Conservation (phyloP, 1,140 invertebrate genomes). For the Formica exsecta region DNA sequence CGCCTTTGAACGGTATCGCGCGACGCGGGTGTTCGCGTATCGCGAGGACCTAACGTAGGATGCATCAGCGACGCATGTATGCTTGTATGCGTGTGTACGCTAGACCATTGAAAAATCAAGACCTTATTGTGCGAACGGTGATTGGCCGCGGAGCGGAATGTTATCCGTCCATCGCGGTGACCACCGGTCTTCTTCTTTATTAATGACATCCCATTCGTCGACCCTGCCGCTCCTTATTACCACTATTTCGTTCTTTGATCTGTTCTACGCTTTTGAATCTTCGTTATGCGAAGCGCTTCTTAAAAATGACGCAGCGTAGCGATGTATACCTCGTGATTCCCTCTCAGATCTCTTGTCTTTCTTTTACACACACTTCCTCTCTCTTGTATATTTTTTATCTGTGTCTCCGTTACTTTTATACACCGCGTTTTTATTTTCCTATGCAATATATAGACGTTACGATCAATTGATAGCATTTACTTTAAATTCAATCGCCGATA, state of each 20-base stretch:
- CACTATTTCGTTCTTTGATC: conserved; percentile 22
- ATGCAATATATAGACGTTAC: conserved; percentile 6
- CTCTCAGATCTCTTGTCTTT: neutral
- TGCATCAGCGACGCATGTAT: neutral
- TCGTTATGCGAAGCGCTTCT: conserved; percentile 12
- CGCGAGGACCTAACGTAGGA: conserved; percentile 7
- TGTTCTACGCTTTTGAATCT: conserved; percentile 23
- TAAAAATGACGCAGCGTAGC: neutral
- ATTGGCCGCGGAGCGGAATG: conserved; percentile 22
- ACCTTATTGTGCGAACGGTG: conserved; percentile 46
- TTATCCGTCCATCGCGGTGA: conserved; percentile 30
- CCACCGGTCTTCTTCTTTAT: conserved; percentile 48
- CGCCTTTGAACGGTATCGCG: conserved; percentile 37
- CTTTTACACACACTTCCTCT: neutral
- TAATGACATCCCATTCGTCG: conserved; percentile 40
- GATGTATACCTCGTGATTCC: conserved; percentile 1
- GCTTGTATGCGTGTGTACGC: neutral
- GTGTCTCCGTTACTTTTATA: neutral
- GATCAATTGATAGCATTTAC: conserved; percentile 21
- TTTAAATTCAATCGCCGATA: conserved; percentile 41
- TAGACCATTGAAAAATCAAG: conserved; percentile 57
- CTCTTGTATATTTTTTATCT: neutral
- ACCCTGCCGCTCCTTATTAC: conserved; percentile 9
- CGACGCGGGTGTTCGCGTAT: conserved; percentile 57
- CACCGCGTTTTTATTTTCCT: neutral